Percentiles rank a stretch among this genome's conserved stretches.
Conservation (phyloP, 1,140 invertebrate genomes). For the Antheraea pernyi region DNA sequence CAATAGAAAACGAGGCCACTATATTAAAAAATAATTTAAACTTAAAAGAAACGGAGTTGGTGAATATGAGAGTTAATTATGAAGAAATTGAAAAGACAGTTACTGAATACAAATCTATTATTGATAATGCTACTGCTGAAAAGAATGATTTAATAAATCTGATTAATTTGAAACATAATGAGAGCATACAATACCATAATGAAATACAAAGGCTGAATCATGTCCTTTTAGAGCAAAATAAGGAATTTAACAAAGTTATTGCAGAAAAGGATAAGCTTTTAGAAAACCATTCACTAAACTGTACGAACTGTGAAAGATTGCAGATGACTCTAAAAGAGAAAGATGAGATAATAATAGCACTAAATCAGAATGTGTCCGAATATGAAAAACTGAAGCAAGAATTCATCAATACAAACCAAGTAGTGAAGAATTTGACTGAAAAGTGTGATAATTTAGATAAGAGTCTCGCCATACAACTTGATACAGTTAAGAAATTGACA, state of each 20-base stretch:
- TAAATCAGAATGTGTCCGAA: conserved; percentile 49
- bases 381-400: conserved; percentile 42
- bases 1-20: conserved; percentile 30
- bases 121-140: conserved; percentile 79
- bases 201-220: conserved; percentile 90
- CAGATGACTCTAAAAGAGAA: conserved; percentile 59
- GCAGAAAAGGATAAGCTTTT: conserved; percentile 74
- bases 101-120: conserved; percentile 53
- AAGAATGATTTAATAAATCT: conserved; percentile 87
- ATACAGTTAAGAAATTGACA: conserved; percentile 74
- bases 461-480: conserved; percentile 80
- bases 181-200: conserved; percentile 89
- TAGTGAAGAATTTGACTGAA: conserved; percentile 60
- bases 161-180: conserved; percentile 89
- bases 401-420: conserved; percentile 41
- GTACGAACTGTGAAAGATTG: conserved; percentile 53
- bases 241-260: conserved; percentile 75
- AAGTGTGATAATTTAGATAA: conserved; percentile 82
- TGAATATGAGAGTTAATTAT: conserved; percentile 38
- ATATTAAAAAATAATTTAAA: conserved; percentile 36
- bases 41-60: conserved; percentile 24
- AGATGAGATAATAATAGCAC: conserved; percentile 57
- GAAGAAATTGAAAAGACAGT: conserved; percentile 47
- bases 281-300: conserved; percentile 54
- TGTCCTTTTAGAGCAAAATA: conserved; percentile 71